phyloP scores from a whole-genome alignment of 2,888 invertebrate genomes.

The Perithous albicinctus region DNA sequence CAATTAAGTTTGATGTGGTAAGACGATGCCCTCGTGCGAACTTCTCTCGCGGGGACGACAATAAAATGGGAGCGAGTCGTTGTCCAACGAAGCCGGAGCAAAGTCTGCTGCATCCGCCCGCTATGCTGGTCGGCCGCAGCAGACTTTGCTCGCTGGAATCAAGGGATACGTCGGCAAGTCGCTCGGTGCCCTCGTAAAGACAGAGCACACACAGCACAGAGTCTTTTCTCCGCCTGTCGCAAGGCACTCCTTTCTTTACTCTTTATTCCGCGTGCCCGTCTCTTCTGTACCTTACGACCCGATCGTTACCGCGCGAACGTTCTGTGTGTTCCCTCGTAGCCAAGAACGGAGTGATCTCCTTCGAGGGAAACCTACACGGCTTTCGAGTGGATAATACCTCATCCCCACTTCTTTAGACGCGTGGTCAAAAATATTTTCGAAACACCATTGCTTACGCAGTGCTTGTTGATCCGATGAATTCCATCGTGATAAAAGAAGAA shows the following conservation, averaged over 20 bases:
- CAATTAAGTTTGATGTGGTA: conserved; percentile 76
- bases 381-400: background rate
- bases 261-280: conserved; percentile 56
- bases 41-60: conserved; percentile 47
- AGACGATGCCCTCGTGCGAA: conserved; percentile 51
- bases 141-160: conserved; percentile 56
- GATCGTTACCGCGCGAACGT: conserved; percentile 45
- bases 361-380: conserved; percentile 7
- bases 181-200: conserved; percentile 52
- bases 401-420: background rate
- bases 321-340: conserved; percentile 28
- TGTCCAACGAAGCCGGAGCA: conserved; percentile 50
- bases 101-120: too few species aligned
- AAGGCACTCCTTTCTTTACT: conserved; percentile 38
- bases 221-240: conserved; percentile 22
- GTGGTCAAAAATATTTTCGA: background rate
- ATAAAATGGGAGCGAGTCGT: conserved; percentile 59
- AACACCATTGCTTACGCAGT: background rate
- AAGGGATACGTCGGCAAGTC: conserved; percentile 48
- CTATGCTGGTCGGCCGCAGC: background rate
- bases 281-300: conserved; percentile 36
- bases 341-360: background rate
- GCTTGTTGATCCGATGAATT: background rate
- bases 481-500: conserved; percentile 2
- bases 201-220: conserved; percentile 58